phyloP scores from a whole-genome alignment of 2,888 invertebrate species.

The Drosophila ezoana region DNA sequence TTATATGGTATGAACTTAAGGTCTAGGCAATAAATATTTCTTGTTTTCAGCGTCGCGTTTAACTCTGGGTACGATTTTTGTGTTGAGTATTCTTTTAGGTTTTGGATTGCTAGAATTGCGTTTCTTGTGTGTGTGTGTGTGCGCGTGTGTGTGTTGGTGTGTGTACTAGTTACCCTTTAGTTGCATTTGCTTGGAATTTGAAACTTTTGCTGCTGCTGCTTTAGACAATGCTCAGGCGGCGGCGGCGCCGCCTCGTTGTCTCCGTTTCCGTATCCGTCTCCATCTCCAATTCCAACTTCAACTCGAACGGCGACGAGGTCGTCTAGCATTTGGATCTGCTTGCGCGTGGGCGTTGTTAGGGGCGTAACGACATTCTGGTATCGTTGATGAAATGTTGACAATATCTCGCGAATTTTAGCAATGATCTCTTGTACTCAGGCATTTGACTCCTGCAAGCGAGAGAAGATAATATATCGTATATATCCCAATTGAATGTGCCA shows the following conservation, averaged over 20 bases:
- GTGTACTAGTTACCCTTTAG: constrained; percentile 52
- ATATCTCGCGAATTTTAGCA: constrained; percentile 92
- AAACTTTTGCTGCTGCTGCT: constrained; percentile 15
- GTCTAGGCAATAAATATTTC: constrained; percentile 71
- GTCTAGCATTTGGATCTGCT: constrained; percentile 70
- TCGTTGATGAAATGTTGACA: constrained; percentile 88
- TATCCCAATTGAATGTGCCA: too few relatives aligned
- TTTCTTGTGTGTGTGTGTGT: constrained; percentile 39
- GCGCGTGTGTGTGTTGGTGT: constrained; percentile 16
- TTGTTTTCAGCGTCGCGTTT: constrained; percentile 43
- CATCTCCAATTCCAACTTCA: constrained; percentile 9
- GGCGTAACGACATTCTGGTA: constrained; percentile 86
- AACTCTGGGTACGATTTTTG: constrained; percentile 27
- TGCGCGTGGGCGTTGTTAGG: constrained; percentile 82
- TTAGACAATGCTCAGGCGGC: constrained; percentile 4
- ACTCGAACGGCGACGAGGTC: constrained; percentile 53
- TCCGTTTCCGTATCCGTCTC: neutral
- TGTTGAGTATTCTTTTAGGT: constrained; percentile 43
- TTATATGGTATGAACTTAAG: constrained; percentile 57
- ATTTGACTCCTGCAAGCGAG: constrained; percentile 90
- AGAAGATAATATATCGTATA: too few relatives aligned
- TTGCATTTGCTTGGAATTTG: constrained; percentile 43
- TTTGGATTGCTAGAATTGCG: constrained; percentile 68
- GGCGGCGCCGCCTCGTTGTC: neutral
- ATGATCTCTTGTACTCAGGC: constrained; percentile 95